These are phyloP conservation scores for Ceyx margarethae DNA, from an alignment of 2,113 vertebrate genomes.

Conservation along the genomic window DNA sequence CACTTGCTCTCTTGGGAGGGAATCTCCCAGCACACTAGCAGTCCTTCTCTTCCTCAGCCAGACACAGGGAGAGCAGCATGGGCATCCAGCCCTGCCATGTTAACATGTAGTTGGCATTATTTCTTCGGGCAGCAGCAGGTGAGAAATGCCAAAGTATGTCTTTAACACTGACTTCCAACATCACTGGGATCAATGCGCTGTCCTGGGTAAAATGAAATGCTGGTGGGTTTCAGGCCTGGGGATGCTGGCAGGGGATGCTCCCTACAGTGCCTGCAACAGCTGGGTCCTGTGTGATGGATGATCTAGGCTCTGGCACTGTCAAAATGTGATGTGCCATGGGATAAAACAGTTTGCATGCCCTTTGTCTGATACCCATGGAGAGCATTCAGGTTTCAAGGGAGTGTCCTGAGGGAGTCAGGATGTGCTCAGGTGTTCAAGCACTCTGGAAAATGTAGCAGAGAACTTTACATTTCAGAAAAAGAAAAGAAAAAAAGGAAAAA, in stretches of 20 bases:
- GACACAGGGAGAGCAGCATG: rapidly evolving
- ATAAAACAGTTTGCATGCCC: not conserved
- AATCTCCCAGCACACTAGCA: not conserved
- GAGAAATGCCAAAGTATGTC: not conserved
- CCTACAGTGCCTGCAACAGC: not conserved
- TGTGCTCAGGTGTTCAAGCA: not conserved
- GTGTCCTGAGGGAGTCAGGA: not conserved
- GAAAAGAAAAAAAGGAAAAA: not conserved
- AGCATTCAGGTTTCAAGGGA: not conserved
- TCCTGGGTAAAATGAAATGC: rapidly evolving
- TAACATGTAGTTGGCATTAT: not conserved
- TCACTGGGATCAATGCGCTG: not conserved
- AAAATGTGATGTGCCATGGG: not conserved
- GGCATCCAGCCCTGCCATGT: not conserved
- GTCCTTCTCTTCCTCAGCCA: not conserved
- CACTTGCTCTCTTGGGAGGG: rapidly evolving
- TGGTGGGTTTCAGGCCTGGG: not conserved
- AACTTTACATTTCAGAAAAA: not conserved
- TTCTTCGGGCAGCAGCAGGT: not conserved
- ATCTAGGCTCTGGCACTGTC: not conserved
- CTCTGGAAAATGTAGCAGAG: not conserved
- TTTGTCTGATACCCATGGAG: not conserved
- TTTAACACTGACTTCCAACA: not conserved
- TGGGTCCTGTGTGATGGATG: not conserved
- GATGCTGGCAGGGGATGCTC: not conserved